Evolutionary conservation across 2,888 invertebrate species (phyloP), one percentile per base, ranked within the genome.

Genomic region (Anagyrus pseudococci): DNA sequence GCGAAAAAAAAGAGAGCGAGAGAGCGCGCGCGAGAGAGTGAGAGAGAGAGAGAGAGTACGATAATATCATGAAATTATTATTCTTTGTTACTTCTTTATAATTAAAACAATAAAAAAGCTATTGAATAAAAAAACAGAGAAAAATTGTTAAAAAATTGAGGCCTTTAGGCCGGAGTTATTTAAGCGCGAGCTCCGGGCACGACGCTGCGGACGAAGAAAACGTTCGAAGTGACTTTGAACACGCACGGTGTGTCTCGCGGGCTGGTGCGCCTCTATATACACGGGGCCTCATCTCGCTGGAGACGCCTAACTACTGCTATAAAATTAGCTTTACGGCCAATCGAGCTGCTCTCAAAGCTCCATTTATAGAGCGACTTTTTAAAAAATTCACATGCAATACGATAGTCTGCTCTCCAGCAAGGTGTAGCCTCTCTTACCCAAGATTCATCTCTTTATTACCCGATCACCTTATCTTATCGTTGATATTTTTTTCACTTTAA

Each of bases 21-120:
- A 37, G 33, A 37, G 33, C 10, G 8, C 10, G 15, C 10, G n/a
- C n/a, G n/a, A n/a, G n/a, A n/a, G n/a, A n/a, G n/a, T n/a, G n/a
- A 37, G 2, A 68, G 67, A 62, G 48, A 64, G 56, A 68, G 57
- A 61, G 62, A 66, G 72, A 72, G 73, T 71, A 70, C 68, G 73
- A 72, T 74, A 73, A 78, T 78, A 79, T 78, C 78, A 78, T 75
- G 73, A 78, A 79, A 77, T 78, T 78, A 79, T 77, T 78, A 78
- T 78, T 78, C 79, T 78, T 79, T 78, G 79, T 79, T 79, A 79
- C 79, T 79, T 79, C 79, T 79, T 79, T 78, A 79, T 79, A 78
- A 77, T 77, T 78, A 77, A 79, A 78, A 75, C 74, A 76, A 76
- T 76, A 76, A 76, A 77, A 76, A 77, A 75, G 72, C 73, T 75